These are phyloP conservation scores for Yponomeuta evonymella DNA, from an alignment of 2,888 invertebrate genomes.

Conservation along the genomic window DNA sequence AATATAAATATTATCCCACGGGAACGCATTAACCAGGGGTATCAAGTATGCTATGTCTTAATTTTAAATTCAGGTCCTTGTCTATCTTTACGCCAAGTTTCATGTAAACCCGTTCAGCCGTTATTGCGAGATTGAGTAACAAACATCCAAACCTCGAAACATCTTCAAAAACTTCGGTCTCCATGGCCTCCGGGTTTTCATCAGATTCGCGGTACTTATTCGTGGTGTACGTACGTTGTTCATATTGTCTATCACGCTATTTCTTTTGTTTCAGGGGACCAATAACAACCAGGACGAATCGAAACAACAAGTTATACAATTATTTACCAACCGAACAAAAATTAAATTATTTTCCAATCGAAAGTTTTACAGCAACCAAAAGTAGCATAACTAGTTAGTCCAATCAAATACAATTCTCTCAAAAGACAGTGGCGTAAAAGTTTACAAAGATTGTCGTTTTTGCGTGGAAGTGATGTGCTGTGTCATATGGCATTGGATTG, in stretches of 20 bases:
- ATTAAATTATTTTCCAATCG: slow-evolving; percentile 25
- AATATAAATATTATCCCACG: no score
- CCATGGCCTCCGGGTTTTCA: no score
- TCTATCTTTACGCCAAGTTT: no score
- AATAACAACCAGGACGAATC: slow-evolving; percentile 32
- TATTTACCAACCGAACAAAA: slow-evolving; percentile 18
- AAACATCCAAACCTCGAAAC: no score
- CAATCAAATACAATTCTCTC: slow-evolving; percentile 6
- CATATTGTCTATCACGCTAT: not conserved
- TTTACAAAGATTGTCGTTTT: slow-evolving; percentile 19
- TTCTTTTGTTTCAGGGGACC: slow-evolving; percentile 61
- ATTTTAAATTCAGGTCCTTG: no score
- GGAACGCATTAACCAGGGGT: no score
- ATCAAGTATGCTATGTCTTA: no score
- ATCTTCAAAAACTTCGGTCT: no score
- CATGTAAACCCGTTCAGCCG: no score
- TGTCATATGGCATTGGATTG: slow-evolving; percentile 34
- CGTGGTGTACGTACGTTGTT: not conserved
- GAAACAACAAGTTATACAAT: slow-evolving; percentile 28
- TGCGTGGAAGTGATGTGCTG: slow-evolving; percentile 21
- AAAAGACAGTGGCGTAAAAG: slow-evolving; percentile 16
- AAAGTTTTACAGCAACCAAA: slow-evolving; percentile 15
- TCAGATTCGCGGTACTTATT: no score
- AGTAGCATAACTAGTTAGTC: not conserved
- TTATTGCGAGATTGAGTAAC: no score